Evolutionary conservation across 2,797 vertebrate genomes (phyloP), one percentile per base, ranked within the genome.

Genomic region (Hemibagrus guttatus): DNA sequence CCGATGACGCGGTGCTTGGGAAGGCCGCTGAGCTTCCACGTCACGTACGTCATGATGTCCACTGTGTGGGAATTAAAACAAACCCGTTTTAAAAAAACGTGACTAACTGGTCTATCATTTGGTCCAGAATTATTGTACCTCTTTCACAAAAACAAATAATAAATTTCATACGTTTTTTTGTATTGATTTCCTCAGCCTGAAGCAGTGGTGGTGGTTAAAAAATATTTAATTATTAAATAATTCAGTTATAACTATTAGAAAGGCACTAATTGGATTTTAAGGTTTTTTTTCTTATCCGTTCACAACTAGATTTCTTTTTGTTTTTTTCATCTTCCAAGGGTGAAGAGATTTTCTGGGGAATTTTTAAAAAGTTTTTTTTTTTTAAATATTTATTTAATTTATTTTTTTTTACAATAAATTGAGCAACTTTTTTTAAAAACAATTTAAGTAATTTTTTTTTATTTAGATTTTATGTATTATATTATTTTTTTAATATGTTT

Each of bases 21-120:
- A 86, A 99, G 93, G 7, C 98, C 97, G 17, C 98, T 99, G 85
- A 99, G 94, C 89, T 99, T 99, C 98, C 98, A 99, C 69, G 98
- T 98, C 63, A 99, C 97, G 0, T 99, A 99, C 14, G 97, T 99
- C 90, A 99, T 91, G 91, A 99, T 96, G 66, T 99, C 98, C 91
- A 99, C 98, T 99, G 90, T 49, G 8, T 0, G 1, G 11, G 49
- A 7, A 75, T 85, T 39, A 16, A 28, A 59, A 59, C 7, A 5
- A 13, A 52, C 31, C 17, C 14, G 3, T 68, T 80, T 42, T n/a
- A n/a, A 49, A 3, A n/a, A 46, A 46, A 49, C 23, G 3, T 14
- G 23, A 52, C 74, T 5, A 35, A 59, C 26, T 26, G 7, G 21
- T 39, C 16, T 0, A 6, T 1, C 9, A 21, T 19, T 49, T 19